Evolutionary conservation across 1,140 invertebrate genomes (phyloP).

Genomic region (Leptinotarsa undecemlineata): DNA sequence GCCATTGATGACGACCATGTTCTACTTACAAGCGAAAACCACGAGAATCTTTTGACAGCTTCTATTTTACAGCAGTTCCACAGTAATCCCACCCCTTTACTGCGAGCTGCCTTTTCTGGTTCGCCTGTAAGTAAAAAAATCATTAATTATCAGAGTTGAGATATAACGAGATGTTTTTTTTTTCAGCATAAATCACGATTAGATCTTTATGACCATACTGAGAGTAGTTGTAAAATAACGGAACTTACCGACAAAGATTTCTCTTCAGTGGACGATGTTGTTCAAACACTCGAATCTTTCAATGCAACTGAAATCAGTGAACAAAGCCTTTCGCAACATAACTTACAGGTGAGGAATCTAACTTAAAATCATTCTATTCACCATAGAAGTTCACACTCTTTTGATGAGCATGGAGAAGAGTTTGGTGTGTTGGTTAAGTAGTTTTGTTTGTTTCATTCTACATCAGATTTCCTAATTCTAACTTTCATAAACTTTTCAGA

Average conservation of each 20-base stretch:
- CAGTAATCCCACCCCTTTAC: conserved; percentile 40
- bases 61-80: conserved; percentile 53
- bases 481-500: no score
- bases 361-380: no score
- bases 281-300: conserved; percentile 62
- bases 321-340: conserved; percentile 52
- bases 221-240: conserved; percentile 40
- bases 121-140: conserved; percentile 45
- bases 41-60: conserved; percentile 49
- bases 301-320: conserved; percentile 59
- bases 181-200: conserved; percentile 45
- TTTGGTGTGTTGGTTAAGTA: no score
- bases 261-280: conserved; percentile 58
- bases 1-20: conserved; percentile 39
- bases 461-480: no score
- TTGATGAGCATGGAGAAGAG: no score
- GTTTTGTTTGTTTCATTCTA: no score
- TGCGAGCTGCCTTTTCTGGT: conserved; percentile 43
- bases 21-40: conserved; percentile 45
- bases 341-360: conserved; percentile 35
- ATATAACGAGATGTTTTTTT: conserved; percentile 12
- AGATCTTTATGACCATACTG: conserved; percentile 43
- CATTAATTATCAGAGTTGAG: neutral
- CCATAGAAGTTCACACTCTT: no score
- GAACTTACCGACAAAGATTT: conserved; percentile 46